Evolutionary conservation across 2,797 vertebrate genomes (phyloP), one percentile per base, ranked within the genome.

Genomic region (Anguilla anguilla): DNA sequence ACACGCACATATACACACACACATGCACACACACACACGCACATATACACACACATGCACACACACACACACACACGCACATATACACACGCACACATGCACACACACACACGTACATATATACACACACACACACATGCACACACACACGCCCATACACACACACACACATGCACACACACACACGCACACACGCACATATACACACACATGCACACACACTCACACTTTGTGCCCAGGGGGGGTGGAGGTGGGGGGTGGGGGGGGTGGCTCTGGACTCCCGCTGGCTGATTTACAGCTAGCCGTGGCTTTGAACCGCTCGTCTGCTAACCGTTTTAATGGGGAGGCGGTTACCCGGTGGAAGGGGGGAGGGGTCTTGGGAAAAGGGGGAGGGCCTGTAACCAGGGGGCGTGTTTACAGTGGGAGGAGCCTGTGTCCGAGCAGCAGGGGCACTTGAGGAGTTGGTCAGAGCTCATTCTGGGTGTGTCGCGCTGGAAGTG

Each of bases 261-360:
- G 31, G 49, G 1, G 22, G 6, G 46, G 79, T n/a, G 0, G 19
- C 31, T 43, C 11, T 17, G 13, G 0, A 39, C 15, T 77, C 19
- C 25, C 10, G 46, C 88, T 87, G 90, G 92, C 93, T 92, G 92
- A 95, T 95, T 95, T 93, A 93, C 86, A 59, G 77, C 67, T 89
- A 86, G 86, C 49, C 86, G 90, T 90, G 89, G 92, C 92, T 95
- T 94, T 95, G 92, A 93, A 94, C 88, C 88, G 89, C 90, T 93
- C 86, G 89, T 92, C 92, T 91, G 93, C 93, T 94, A 92, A 95
- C 95, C 91, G 92, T 91, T 92, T 91, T 93, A 93, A 94, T 92
- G 87, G 91, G 82, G 49, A 87, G 59, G 59, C 61, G 49, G 79
- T 39, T 43, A 13, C 31, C 5, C 2, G 17, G 7, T 11, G 49